These are phyloP conservation scores for Pangasius sanitwongsei DNA, from an alignment of 2,797 vertebrate species.

Conservation along the genomic window DNA sequence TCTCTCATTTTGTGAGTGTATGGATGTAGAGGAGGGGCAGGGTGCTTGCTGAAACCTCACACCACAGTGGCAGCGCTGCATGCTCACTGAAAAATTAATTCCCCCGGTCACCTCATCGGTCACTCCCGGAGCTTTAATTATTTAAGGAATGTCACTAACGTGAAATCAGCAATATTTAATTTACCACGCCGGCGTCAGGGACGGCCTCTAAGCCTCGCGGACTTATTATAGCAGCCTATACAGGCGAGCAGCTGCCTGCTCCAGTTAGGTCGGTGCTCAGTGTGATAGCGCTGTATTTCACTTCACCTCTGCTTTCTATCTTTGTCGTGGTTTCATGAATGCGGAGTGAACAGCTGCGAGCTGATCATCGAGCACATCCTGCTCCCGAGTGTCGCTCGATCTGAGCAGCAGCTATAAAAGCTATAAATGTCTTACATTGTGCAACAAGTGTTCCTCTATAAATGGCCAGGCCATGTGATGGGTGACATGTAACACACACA, in stretches of 20 bases:
- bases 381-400: background rate
- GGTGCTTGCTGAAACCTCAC: conserved; percentile 66
- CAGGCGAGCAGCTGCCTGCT: conserved; percentile 78
- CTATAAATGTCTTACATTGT: conserved; percentile 11
- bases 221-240: conserved; percentile 72
- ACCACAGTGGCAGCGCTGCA: conserved; percentile 46
- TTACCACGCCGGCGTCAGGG: conserved; percentile 68
- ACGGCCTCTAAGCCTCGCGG: conserved; percentile 56
- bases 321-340: background rate
- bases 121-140: conserved; percentile 70
- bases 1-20: background rate
- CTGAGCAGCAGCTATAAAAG: conserved; percentile 13
- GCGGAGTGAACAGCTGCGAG: conserved; percentile 17
- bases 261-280: conserved; percentile 74
- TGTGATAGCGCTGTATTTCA: conserved; percentile 68
- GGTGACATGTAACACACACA: background rate
- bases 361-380: background rate
- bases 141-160: conserved; percentile 72
- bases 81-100: conserved; percentile 71
- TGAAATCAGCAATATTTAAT: conserved; percentile 77
- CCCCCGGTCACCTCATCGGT: conserved; percentile 63
- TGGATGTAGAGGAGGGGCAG: conserved; percentile 27
- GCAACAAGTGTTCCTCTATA: conserved; percentile 33
- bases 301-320: conserved; percentile 26
- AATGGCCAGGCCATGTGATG: conserved; percentile 28